Base-by-base conservation (phyloP, 2,113 vertebrate species). In the Andinoacara biseriatus region DNA sequence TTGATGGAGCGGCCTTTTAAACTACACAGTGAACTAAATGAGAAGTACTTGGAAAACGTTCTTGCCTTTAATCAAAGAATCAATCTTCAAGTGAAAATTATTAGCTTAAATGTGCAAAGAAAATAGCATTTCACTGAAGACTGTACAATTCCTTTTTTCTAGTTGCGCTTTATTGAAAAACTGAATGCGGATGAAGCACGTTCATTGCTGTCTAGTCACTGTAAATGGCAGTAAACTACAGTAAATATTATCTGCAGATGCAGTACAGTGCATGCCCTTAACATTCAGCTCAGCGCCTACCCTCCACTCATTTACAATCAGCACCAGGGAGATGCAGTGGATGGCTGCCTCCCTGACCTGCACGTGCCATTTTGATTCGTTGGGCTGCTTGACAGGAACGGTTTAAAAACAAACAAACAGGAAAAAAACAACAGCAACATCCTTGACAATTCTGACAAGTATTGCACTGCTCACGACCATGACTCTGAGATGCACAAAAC, bases 241-340 rank as follows among this genome's bases (percentile, higher is more conserved):
- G 82, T 77, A 20, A 85, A 17, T n/a, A 52, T 22, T 11, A 56
- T 56, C 6, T 74, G 29, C n/a, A 58, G 40, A 46, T 61, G 26
- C 22, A 26, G 74, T 60, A 49, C 6, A 82, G 33, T 29, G 13
- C 29, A 59, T 24, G 56, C 18, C n/a, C 29, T 85, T 5, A 31
- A 76, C n/a, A 56, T 54, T 86, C 22, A 18, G 8, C 11, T 26
- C 11, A 74, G 10, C 13, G 29, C 31, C 62, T 17, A 35, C 65
- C 20, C 31, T 49, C 15, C 7, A 77, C 26, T 81, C 15, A 31
- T 75, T 81, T 78, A 60, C 10, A 67, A 59, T 81, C 74, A 57
- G 74, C 74, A 75, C 29, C 22, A 52, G 61, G 40, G 33, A 60
- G 20, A 78, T 54, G 2, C 35, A 60, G 4, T 20, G 52, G 54